Conservation (phyloP, 2,113 vertebrate species). For the Cryptomyrus ogoouensis region DNA sequence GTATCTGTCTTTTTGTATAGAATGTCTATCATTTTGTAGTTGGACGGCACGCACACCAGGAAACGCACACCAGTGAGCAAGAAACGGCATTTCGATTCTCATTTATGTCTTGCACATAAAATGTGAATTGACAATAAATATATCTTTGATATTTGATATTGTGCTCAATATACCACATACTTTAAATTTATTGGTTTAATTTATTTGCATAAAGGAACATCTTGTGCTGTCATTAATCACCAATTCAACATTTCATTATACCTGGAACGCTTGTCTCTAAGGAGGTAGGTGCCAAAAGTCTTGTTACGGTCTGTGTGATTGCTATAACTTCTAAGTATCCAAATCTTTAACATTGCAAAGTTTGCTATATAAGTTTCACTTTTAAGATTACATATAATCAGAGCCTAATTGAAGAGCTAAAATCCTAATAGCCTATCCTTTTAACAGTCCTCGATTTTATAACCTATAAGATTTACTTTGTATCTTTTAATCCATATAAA, state of each 20-base stretch:
- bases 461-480: neutral
- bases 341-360: neutral
- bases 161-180: neutral
- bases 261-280: neutral
- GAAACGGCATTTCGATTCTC: too few relatives aligned
- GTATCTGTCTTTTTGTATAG: too few relatives aligned
- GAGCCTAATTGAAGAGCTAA: neutral
- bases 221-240: neutral
- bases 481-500: neutral
- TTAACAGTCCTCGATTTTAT: neutral
- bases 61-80: too few relatives aligned
- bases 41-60: too few relatives aligned
- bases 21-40: too few relatives aligned
- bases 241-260: neutral
- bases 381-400: neutral
- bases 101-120: too few relatives aligned
- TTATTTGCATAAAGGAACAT: neutral
- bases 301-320: neutral
- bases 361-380: neutral
- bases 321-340: neutral
- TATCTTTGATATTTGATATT: neutral
- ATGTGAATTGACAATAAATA: too few relatives aligned
- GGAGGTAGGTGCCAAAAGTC: neutral
- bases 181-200: neutral
- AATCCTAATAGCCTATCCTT: neutral